These are phyloP conservation scores for Athetis lepigone DNA, from an alignment of 2,888 invertebrate genomes.

Conservation along the genomic window DNA sequence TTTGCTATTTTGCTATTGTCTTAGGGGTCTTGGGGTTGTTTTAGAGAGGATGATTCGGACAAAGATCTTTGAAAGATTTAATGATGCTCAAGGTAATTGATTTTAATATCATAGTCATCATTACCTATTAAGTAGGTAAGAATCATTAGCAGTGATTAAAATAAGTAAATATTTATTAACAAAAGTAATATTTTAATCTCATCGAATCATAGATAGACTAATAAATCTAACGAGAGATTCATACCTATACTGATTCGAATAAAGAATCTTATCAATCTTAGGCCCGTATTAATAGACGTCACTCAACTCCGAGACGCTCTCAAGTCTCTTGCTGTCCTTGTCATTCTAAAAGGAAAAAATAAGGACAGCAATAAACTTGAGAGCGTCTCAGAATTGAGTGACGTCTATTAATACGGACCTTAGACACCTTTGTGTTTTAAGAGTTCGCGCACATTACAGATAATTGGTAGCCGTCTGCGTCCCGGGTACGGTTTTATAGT, in stretches of 20 bases:
- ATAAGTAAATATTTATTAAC: background rate
- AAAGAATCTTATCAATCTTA: background rate
- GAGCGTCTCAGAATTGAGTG: too few relatives aligned
- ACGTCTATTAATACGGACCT: too few relatives aligned
- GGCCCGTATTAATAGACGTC: conserved; percentile 33
- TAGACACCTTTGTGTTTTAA: conserved; percentile 38
- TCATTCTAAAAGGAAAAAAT: too few relatives aligned
- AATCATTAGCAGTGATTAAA: background rate
- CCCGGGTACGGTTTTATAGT: conserved; percentile 29
- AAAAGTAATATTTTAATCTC: background rate
- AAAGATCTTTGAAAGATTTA: too few relatives aligned
- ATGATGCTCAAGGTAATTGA: background rate
- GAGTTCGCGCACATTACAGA: conserved; percentile 19
- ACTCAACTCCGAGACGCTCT: too few relatives aligned
- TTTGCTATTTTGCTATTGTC: too few relatives aligned
- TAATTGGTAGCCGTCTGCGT: conserved; percentile 23
- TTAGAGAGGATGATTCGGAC: too few relatives aligned
- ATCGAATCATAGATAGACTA: background rate
- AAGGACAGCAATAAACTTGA: too few relatives aligned
- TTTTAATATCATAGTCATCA: background rate
- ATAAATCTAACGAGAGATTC: background rate
- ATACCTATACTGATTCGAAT: too few relatives aligned
- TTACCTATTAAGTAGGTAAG: background rate
- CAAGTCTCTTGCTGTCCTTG: too few relatives aligned
- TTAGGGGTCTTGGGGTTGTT: too few relatives aligned